Evolutionary conservation across 2,113 vertebrate genomes (phyloP).

Genomic region (Todiramphus saurophagus): DNA sequence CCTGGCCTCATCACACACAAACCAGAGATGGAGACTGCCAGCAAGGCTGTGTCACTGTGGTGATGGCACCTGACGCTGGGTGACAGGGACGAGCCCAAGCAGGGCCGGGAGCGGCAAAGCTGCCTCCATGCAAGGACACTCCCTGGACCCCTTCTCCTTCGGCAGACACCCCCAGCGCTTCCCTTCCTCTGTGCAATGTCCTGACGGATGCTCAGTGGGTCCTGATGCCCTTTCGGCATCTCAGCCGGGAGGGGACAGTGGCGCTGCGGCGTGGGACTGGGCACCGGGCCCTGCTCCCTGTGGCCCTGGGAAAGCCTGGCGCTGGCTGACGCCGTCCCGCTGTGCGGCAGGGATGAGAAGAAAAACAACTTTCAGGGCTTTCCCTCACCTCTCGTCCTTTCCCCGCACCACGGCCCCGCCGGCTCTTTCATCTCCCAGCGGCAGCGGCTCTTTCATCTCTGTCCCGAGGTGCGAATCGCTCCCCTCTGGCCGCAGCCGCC

Average conservation of each 20-base stretch:
- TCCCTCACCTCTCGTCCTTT: background rate
- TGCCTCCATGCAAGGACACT: background rate
- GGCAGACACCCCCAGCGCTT: background rate
- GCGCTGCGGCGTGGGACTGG: rapidly evolving
- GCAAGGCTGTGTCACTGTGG: background rate
- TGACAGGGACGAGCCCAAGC: too few species aligned
- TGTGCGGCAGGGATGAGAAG: background rate
- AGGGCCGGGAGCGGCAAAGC: background rate
- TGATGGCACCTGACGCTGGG: background rate
- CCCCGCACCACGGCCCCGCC: background rate
- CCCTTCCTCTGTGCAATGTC: rapidly evolving
- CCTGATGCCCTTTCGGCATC: rapidly evolving
- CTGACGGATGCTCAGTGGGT: rapidly evolving
- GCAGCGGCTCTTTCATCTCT: slow-evolving; percentile 37
- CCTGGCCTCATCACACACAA: rapidly evolving
- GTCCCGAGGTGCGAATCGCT: background rate
- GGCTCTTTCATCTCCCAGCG: slow-evolving; percentile 26
- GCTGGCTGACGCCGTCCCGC: background rate
- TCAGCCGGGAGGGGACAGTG: rapidly evolving
- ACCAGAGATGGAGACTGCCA: background rate
- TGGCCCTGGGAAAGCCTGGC: background rate
- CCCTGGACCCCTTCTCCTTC: background rate
- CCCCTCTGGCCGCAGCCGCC: background rate
- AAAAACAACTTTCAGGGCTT: background rate
- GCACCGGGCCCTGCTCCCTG: rapidly evolving